A percentile compares a stretch with the other conserved stretches of the same genome.
Evolutionary conservation across 2,888 invertebrate genomes (phyloP).

Genomic region (Ophion ellenae): DNA sequence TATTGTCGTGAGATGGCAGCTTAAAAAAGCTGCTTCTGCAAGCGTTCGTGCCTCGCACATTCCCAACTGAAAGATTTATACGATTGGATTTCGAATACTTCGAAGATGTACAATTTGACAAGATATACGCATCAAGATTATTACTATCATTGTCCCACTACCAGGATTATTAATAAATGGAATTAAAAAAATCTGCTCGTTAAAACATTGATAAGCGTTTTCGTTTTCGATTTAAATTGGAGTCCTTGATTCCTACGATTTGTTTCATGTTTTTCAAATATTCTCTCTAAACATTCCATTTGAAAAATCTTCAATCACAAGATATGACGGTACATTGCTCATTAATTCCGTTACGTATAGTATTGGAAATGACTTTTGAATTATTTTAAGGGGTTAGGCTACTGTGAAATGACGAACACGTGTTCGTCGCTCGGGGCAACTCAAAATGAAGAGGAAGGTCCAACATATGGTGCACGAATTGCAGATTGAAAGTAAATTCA

Average conservation of each 20-base stretch:
- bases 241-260: background rate
- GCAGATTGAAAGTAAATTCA: too few relatives aligned
- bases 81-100: background rate
- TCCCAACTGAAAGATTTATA: constrained; percentile 5
- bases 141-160: background rate
- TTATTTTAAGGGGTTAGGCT: too few relatives aligned
- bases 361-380: background rate
- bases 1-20: constrained; percentile 8
- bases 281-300: background rate
- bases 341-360: background rate
- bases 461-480: too few relatives aligned
- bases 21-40: background rate
- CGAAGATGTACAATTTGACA: background rate
- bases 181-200: background rate
- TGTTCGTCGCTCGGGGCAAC: too few relatives aligned
- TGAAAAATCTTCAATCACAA: background rate
- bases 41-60: constrained; percentile 6
- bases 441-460: too few relatives aligned
- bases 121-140: background rate
- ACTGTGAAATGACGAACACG: too few relatives aligned
- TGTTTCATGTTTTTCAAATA: background rate
- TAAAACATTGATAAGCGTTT: background rate
- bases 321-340: background rate
- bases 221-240: background rate
- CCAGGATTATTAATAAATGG: background rate